Percentiles rank a stretch among this genome's conserved stretches.
Conservation (phyloP, 2,113 vertebrate genomes). For the Neotoma lepida region DNA sequence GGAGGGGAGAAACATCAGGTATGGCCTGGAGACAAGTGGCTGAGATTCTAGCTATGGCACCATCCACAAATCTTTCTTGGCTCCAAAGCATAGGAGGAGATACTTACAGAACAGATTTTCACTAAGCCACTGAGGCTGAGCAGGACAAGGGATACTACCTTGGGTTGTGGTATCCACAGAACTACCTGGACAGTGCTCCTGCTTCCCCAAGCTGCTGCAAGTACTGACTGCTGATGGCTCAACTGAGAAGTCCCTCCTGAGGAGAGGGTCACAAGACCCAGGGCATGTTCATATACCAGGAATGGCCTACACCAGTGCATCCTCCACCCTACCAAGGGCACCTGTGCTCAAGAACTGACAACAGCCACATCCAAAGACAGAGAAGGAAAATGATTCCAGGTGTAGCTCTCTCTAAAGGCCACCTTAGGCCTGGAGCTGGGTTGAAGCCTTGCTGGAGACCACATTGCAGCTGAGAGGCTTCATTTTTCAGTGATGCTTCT, state of each 20-base stretch:
- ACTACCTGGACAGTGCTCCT: rapidly evolving
- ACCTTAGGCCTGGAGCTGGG: background rate
- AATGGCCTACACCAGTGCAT: background rate
- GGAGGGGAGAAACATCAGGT: too few species aligned
- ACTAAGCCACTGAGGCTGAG: background rate
- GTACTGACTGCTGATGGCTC: background rate
- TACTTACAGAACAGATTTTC: background rate
- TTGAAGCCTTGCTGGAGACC: background rate
- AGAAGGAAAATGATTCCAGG: background rate
- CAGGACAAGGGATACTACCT: rapidly evolving
- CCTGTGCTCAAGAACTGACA: too few species aligned
- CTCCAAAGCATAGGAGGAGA: background rate
- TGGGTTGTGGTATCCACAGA: rapidly evolving
- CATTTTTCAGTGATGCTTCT: background rate
- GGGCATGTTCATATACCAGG: background rate
- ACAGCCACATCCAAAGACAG: background rate
- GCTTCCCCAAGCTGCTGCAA: background rate
- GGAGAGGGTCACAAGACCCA: background rate
- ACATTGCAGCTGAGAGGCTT: too few species aligned
- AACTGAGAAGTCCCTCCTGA: background rate
- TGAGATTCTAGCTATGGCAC: background rate
- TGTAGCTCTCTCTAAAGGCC: too few species aligned
- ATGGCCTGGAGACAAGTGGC: background rate
- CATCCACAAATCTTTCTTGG: background rate
- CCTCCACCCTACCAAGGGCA: background rate